phyloP scores from a whole-genome alignment of 2,797 vertebrate species.

The Apogon talboti region DNA sequence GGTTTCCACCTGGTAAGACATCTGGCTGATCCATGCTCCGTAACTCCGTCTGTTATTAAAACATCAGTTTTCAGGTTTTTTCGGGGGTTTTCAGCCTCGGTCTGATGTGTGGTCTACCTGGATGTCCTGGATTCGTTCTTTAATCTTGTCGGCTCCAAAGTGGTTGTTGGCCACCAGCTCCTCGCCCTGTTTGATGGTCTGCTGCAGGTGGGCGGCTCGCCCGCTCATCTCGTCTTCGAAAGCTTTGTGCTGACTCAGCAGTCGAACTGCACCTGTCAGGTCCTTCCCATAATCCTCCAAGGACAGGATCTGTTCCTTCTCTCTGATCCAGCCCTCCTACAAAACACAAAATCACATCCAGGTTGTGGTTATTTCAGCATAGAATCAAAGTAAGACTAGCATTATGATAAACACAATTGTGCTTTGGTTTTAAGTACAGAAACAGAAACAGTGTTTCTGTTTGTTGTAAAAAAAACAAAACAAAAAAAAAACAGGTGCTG shows the following conservation, averaged over 20 bases:
- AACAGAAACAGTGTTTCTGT: no score
- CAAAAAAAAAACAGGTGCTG: no score
- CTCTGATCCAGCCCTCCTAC: constrained; percentile 95
- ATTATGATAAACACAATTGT: neutral
- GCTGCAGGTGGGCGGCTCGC: constrained; percentile 90
- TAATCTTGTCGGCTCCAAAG: constrained; percentile 95
- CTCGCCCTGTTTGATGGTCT: constrained; percentile 93
- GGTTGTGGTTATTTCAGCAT: neutral
- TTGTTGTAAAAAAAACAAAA: no score
- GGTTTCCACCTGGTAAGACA: no score
- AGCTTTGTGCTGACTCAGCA: constrained; percentile 95
- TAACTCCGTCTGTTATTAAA: no score
- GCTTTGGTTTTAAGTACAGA: no score
- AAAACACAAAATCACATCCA: neutral
- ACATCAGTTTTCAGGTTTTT: no score
- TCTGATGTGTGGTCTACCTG: constrained; percentile 56
- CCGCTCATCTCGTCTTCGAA: constrained; percentile 98
- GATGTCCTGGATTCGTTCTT: constrained; percentile 90
- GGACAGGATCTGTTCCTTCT: constrained; percentile 97
- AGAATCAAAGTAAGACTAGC: neutral
- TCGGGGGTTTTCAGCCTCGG: no score
- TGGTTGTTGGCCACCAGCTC: constrained; percentile 92
- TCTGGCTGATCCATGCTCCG: no score
- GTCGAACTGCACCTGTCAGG: constrained; percentile 91
- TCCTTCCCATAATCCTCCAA: constrained; percentile 96